Base-by-base conservation (phyloP, 2,113 vertebrate species). In the Prunella himalayana region DNA sequence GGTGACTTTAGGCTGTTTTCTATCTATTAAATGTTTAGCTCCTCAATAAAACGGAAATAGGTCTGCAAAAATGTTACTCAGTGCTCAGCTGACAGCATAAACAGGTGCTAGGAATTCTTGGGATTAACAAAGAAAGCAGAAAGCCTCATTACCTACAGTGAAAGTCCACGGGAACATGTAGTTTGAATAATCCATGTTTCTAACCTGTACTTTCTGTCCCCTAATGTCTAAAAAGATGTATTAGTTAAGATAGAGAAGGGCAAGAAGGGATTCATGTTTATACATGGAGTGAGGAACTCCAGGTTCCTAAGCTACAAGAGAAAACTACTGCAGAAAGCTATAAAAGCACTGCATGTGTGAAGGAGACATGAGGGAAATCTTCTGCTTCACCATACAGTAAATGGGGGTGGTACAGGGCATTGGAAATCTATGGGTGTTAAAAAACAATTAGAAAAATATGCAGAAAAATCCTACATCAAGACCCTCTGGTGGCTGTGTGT, bases 81-180 rank as follows among this genome's bases (percentile, higher is more conserved):
- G 2, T 51, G 35, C 21, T 69, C 66, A 56, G 11, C 0, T 82
- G 57, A 53, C 25, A 72, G 37, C 0, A 0, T 53, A 41, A 88
- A 73, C 7, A 77, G 64, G 42, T 41, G 30, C 20, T 23, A 24
- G 42, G 51, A 71, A 73, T 44, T 75, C 44, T 71, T 68, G 37
- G 68, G 69, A 57, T 77, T 86, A 70, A 47, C 41, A 64, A 37
- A 64, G 70, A 33, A 57, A 76, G 57, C 25, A 76, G 59, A 90
- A 94, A 37, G 7, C 4, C 18, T 70, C 47, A 22, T 42, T 73
- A 25, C 25, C 15, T 27, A 18, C 21, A 54, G 35, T 61, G 53
- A 33, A 73, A 61, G 30, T n/a, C 56, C 47, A n/a, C 2, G 2
- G 39, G 24, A 51, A 54, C 21, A 35, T 4, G 30, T 18, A 31